Evolutionary conservation across 2,888 invertebrate species (phyloP).

Genomic region (Amiota mariae): DNA sequence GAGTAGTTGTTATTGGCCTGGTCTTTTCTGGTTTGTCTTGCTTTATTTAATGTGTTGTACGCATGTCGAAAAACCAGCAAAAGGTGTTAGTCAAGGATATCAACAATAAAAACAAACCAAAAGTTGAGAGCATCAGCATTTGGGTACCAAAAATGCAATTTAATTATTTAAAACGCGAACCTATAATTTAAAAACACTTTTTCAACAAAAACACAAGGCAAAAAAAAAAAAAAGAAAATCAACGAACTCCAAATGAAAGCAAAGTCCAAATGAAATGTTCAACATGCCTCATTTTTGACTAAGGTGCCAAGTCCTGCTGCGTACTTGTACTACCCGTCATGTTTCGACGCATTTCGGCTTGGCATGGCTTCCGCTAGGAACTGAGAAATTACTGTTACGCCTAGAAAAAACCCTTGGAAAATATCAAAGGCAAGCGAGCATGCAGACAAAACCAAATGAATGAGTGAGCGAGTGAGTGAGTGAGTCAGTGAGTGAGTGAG

Average conservation of each 20-base stretch:
- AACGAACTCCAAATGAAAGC: neutral
- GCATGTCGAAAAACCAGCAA: slow-evolving; percentile 27
- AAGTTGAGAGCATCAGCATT: slow-evolving; percentile 22
- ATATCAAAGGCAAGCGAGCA: slow-evolving; percentile 27
- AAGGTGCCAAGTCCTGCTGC: slow-evolving; percentile 65
- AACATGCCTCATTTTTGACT: slow-evolving; percentile 35
- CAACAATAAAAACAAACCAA: slow-evolving; percentile 5
- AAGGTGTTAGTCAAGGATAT: slow-evolving; percentile 55
- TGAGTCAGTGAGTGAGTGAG: too few species aligned
- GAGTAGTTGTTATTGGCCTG: too few species aligned
- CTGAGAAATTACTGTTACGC: slow-evolving; percentile 59
- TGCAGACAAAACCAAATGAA: slow-evolving; percentile 35
- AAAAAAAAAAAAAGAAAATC: slow-evolving; percentile 9
- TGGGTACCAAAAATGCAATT: slow-evolving; percentile 38
- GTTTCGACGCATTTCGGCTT: slow-evolving; percentile 28
- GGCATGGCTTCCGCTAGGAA: slow-evolving; percentile 38
- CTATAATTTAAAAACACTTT: slow-evolving; percentile 58
- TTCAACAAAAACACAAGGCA: slow-evolving; percentile 19
- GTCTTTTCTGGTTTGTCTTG: too few species aligned
- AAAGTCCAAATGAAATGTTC: slow-evolving; percentile 22
- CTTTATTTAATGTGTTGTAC: too few species aligned
- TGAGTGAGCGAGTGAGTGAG: neutral
- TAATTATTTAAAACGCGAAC: slow-evolving; percentile 61
- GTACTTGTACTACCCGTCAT: slow-evolving; percentile 32
- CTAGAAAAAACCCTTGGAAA: slow-evolving; percentile 46